Evolutionary conservation across 2,888 invertebrate genomes (phyloP).

Genomic region (Crematogaster levior): DNA sequence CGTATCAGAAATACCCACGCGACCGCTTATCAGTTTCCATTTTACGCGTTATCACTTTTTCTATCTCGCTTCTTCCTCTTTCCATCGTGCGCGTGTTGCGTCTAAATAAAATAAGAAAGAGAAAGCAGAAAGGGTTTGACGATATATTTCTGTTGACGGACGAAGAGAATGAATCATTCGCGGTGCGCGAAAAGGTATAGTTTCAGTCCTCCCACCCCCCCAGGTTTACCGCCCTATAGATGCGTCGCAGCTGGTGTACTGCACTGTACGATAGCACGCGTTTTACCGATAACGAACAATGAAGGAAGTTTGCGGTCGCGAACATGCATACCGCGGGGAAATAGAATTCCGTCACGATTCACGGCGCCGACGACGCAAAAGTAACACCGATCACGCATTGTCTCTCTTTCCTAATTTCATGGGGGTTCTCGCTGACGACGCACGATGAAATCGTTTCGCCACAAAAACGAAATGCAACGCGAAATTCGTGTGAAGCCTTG

Average conservation of each 20-base stretch:
- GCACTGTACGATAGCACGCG: not conserved
- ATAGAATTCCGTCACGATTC: not conserved
- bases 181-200: not conserved
- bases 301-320: slow-evolving; percentile 28
- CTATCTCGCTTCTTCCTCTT: not conserved
- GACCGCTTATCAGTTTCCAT: not conserved
- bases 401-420: not conserved
- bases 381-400: not conserved
- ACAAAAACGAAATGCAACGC: no score
- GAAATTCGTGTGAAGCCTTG: no score
- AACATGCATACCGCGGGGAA: not conserved
- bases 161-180: slow-evolving; percentile 13
- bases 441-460: not conserved
- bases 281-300: slow-evolving; percentile 16
- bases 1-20: slow-evolving; percentile 19
- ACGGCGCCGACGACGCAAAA: not conserved
- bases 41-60: not conserved
- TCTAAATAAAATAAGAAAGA: not conserved
- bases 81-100: not conserved
- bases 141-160: slow-evolving; percentile 5
- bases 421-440: not conserved
- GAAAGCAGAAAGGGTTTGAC: not conserved
- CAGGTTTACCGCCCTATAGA: not conserved
- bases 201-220: no score
- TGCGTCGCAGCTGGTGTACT: not conserved